Evolutionary conservation across 2,797 vertebrate species (phyloP), one percentile per base, ranked within the genome.

Genomic region (Poeciliopsis gracilis): DNA sequence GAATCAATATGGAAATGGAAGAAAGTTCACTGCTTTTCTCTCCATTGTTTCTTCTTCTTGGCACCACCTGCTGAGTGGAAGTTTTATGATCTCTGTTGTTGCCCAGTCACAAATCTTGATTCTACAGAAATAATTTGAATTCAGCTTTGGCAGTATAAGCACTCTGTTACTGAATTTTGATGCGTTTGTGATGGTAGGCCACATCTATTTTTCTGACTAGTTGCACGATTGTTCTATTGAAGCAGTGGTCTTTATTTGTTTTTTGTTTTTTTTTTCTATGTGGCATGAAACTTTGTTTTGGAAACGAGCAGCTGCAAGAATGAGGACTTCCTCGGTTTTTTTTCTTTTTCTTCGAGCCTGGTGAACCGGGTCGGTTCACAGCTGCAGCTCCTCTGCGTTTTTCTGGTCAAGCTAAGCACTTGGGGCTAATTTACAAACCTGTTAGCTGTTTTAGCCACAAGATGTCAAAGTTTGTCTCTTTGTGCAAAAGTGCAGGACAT

Each of bases 401-500:
- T 36, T 36, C 30, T 69, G 23, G 38, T 33, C 61, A 38, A 66
- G 36, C 16, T 16, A 38, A 36, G 16, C 16, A 61, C 30, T 20
- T 18, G 10, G 33, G 33, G 61, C 16, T 20, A 11, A 66, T 38
- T 20, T 66, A 33, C 38, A 41, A 67, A 41, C 33, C 10, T 16
- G 61, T 38, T 25, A 18, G 28, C 1, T 18, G 15, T 51, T 51
- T 51, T 51, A 23, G 49, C 18, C 49, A 51, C 4, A 47, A 47
- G 15, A 47, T 5, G 16, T 66, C 18, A 23, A 66, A 66, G 18
- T 20, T 38, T 36, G 61, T 20, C 9, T 38, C 61, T 18, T 66
- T 45, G 38, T 69, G 38, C 63, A 20, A 74, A 77, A 15, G 16
- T 61, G 75, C 12, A 36, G 18, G 28, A 87, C 10, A 77, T 83